Percentiles rank a stretch among this genome's conserved stretches.
phyloP scores from a whole-genome alignment of 2,888 invertebrate genomes.

The Drosophila algonquin region DNA sequence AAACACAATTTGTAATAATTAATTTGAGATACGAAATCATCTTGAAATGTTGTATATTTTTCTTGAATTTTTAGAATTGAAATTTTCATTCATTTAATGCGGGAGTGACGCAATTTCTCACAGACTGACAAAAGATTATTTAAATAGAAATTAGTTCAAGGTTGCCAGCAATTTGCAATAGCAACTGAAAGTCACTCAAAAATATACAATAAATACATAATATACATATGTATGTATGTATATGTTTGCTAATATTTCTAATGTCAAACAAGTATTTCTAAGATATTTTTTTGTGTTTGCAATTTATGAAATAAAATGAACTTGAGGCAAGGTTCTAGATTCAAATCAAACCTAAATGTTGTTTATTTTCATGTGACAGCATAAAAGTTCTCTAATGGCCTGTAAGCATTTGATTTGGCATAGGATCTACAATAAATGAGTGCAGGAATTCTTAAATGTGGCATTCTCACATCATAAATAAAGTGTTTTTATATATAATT shows the following conservation, averaged over 20 bases:
- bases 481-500: neutral
- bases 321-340: constrained; percentile 39
- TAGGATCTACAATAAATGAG: constrained; percentile 32
- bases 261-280: constrained; percentile 16
- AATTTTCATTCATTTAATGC: constrained; percentile 33
- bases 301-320: constrained; percentile 31
- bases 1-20: constrained; percentile 21
- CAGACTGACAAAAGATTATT: constrained; percentile 60
- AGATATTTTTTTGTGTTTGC: neutral
- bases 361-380: constrained; percentile 32
- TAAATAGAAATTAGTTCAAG: constrained; percentile 78
- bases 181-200: constrained; percentile 35
- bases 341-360: constrained; percentile 1
- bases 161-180: constrained; percentile 66
- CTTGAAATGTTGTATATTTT: constrained; percentile 14
- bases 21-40: constrained; percentile 28
- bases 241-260: constrained; percentile 21
- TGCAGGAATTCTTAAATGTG: constrained; percentile 21
- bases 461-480: neutral
- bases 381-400: constrained; percentile 54
- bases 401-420: constrained; percentile 36
- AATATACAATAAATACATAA: neutral
- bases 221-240: constrained; percentile 16
- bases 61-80: constrained; percentile 18
- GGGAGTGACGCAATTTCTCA: constrained; percentile 62